Percentiles rank a stretch among this genome's conserved stretches.
Evolutionary conservation across 2,797 vertebrate species (phyloP).

Genomic region (Buphagus erythrorhynchus): DNA sequence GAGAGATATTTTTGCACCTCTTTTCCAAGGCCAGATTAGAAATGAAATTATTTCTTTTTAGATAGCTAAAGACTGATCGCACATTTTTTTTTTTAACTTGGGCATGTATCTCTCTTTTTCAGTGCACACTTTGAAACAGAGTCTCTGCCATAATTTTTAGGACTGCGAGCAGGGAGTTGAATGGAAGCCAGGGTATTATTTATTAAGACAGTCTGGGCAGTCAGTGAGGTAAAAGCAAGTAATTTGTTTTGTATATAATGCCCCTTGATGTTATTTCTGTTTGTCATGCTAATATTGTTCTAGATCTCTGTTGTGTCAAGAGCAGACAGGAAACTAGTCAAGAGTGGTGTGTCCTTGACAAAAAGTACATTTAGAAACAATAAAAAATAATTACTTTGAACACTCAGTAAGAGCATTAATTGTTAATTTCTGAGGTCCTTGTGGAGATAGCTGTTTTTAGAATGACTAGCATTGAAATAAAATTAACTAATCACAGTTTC

Average conservation of each 20-base stretch:
- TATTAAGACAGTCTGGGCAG: background rate
- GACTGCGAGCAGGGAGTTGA: background rate
- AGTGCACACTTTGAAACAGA: background rate
- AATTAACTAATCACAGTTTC: background rate
- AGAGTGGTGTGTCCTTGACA: background rate
- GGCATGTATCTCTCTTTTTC: background rate
- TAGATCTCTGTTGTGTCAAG: background rate
- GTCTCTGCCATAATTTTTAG: background rate
- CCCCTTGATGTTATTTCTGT: background rate
- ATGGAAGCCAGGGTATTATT: background rate
- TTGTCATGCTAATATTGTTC: background rate
- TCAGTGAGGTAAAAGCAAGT: background rate
- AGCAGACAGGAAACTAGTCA: background rate
- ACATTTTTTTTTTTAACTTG: background rate
- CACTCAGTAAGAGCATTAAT: background rate
- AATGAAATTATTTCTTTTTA: conserved; percentile 4
- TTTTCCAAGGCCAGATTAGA: conserved; percentile 14
- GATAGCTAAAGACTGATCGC: background rate
- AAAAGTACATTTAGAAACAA: background rate
- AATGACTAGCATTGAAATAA: background rate
- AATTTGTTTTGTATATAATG: background rate
- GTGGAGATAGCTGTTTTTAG: background rate
- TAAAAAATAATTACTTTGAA: background rate
- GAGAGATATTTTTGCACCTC: conserved; percentile 26
- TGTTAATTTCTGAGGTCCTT: conserved; percentile 6